Evolutionary conservation across 2,888 invertebrate species (phyloP), one percentile per base, ranked within the genome.

Genomic region (Hirtodrosophila alboralis): DNA sequence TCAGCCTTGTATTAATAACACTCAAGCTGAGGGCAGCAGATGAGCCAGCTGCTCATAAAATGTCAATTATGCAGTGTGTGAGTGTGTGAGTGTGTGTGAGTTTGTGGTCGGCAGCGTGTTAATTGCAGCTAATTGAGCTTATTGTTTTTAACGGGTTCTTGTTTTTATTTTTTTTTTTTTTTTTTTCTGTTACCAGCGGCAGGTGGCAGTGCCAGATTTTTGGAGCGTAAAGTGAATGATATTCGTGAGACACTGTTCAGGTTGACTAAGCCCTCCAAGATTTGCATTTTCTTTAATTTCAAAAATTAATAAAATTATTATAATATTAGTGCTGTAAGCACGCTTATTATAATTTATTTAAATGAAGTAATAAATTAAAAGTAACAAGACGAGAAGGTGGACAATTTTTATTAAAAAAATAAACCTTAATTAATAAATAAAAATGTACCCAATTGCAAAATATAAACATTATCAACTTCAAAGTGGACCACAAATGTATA

Each of bases 41-140:
- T 43, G 23, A 3, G 59, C 75, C 83, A 69, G 65, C 58, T 83
- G 79, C 66, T 74, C 79, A 78, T 84, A 63, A 81, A 78, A 74
- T 68, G 68, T 65, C 81, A 77, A 75, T 75, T 84, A 75, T 66
- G 79, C 58, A 57, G 54, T 34, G 12, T 12, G n/a, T 30, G n/a
- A 16, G 21, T 40, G 18, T 18, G 40, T 38, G 51, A 31, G 41
- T 36, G 44, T 38, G 30, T 38, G 45, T 47, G 18, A 37, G 27
- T 27, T 23, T 64, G 52, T 41, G 18, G 28, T 41, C 14, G 8
- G 27, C 43, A 48, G 36, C 9, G 56, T 78, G 59, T 70, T 71
- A 83, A 71, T 83, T 65, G 66, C 70, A 59, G 73, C 65, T 87
- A 84, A 84, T 85, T 85, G 80, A 70, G 70, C 68, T 77, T 63